Evolutionary conservation across 2,888 invertebrate species (phyloP), one percentile per base, ranked within the genome.

Genomic region (Gandaritis pyraliata): DNA sequence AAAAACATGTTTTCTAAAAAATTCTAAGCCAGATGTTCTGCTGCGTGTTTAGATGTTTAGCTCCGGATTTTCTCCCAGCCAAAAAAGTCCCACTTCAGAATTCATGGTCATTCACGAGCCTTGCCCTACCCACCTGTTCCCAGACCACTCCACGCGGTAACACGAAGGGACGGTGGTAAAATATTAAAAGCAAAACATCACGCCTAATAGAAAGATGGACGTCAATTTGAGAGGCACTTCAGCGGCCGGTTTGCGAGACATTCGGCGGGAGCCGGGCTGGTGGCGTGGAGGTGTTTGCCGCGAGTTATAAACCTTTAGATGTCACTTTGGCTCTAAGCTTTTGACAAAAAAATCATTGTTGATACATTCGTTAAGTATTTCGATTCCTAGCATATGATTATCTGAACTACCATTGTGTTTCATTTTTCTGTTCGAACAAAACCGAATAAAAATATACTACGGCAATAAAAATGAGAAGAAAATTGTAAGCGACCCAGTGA

Each of bases 201-300:
- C 78, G 77, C 73, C 74, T 82, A 81, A 82, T 80, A 80, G 73
- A 76, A 79, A 76, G 76, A 77, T 75, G 78, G 81, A 76, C 81
- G 82, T 83, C 85, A 81, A 82, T 83, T 81, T 79, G 75, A 73
- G 80, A 82, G 78, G 80, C 82, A 79, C 80, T 82, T 82, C 78
- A 80, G 72, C 68, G 79, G 72, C 67, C 69, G 64, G 61, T 69
- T 70, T 57, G 72, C 71, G 73, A 76, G 75, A 74, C 72, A 72
- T 72, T 73, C 68, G 63, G 62, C 61, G 72, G 69, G 64, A 69
- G 33, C 52, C 23, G 64, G 16, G 50, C 36, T n/a, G n/a, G n/a
- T n/a, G n/a, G n/a, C 23, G 54, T 13, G 49, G n/a, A n/a, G n/a
- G 30, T 6, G 10, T 33, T 33, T 46, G 70, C 66, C 0, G 13